These are phyloP conservation scores for Tapirus indicus DNA, from an alignment of 2,797 vertebrate species.

Conservation along the genomic window DNA sequence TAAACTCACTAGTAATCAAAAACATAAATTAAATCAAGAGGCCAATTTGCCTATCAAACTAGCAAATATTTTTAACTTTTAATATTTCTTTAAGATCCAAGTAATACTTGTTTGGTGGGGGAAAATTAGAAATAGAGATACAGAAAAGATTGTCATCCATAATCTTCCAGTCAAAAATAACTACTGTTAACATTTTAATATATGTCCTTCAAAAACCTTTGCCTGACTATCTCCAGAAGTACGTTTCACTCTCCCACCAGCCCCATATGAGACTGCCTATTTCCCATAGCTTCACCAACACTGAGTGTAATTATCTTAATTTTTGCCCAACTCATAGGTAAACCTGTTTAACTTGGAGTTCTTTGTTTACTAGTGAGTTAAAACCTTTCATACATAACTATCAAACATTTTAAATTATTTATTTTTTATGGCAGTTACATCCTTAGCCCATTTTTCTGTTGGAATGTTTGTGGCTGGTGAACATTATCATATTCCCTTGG, in stretches of 20 bases:
- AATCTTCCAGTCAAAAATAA: conserved; percentile 49
- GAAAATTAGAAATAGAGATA: neutral
- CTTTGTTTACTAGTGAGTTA: neutral
- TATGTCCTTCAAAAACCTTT: conserved; percentile 31
- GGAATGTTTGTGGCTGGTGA: neutral
- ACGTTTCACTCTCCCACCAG: neutral
- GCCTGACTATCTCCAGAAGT: neutral
- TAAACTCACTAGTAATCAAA: conserved; percentile 60
- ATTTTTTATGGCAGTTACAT: neutral
- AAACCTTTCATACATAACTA: neutral
- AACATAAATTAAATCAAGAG: conserved; percentile 57
- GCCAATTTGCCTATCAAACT: conserved; percentile 1
- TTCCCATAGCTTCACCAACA: neutral
- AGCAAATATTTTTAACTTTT: conserved; percentile 37
- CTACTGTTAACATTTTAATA: neutral
- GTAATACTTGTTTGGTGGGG: neutral
- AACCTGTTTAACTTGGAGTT: neutral
- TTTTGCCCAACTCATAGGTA: neutral
- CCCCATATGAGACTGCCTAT: neutral
- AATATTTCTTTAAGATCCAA: conserved; percentile 55
- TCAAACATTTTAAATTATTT: neutral
- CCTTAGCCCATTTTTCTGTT: neutral
- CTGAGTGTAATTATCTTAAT: neutral
- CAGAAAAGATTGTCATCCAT: neutral
- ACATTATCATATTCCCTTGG: neutral